Percentiles rank a stretch among this genome's conserved stretches.
phyloP scores from a whole-genome alignment of 2,888 invertebrate species.

The Cheilosia urbana region DNA sequence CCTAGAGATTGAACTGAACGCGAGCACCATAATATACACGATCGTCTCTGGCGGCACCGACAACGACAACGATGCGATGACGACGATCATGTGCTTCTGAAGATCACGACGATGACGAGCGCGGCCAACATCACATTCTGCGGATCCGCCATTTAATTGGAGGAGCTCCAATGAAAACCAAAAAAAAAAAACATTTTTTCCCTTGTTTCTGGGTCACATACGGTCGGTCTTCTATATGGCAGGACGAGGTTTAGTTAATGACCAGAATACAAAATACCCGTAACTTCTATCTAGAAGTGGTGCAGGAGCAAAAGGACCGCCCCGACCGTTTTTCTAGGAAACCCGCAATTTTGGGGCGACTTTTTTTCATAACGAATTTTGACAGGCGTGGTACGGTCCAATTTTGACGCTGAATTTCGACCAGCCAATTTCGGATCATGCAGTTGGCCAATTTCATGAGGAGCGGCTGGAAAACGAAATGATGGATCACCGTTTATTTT shows the following conservation, averaged over 20 bases:
- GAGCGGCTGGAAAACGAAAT: conserved; percentile 25
- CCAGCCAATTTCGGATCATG: conserved; percentile 27
- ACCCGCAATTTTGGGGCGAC: conserved; percentile 15
- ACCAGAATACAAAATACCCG: conserved; percentile 64
- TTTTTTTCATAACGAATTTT: conserved; percentile 60
- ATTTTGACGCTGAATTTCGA: conserved; percentile 43
- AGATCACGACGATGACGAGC: conserved; percentile 63
- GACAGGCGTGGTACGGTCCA: conserved; percentile 33
- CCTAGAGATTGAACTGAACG: conserved; percentile 69
- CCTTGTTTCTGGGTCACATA: conserved; percentile 64
- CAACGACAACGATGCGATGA: conserved; percentile 15
- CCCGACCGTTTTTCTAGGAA: conserved; percentile 68
- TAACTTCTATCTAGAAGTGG: conserved; percentile 47
- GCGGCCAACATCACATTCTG: conserved; percentile 63
- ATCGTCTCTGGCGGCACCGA: conserved; percentile 21
- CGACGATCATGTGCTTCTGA: conserved; percentile 59
- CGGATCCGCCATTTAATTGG: conserved; percentile 68
- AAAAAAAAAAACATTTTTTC: conserved; percentile 17
- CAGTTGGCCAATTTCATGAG: conserved; percentile 51
- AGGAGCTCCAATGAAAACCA: conserved; percentile 31
- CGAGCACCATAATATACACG: conserved; percentile 48
- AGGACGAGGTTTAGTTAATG: conserved; percentile 48
- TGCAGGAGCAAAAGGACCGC: conserved; percentile 32
- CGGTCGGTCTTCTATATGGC: neutral
- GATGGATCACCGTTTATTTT: conserved; percentile 75